A percentile compares a stretch with the other conserved stretches of the same genome.
Conservation (phyloP, 2,113 vertebrate genomes). For the Arvicanthis niloticus region DNA sequence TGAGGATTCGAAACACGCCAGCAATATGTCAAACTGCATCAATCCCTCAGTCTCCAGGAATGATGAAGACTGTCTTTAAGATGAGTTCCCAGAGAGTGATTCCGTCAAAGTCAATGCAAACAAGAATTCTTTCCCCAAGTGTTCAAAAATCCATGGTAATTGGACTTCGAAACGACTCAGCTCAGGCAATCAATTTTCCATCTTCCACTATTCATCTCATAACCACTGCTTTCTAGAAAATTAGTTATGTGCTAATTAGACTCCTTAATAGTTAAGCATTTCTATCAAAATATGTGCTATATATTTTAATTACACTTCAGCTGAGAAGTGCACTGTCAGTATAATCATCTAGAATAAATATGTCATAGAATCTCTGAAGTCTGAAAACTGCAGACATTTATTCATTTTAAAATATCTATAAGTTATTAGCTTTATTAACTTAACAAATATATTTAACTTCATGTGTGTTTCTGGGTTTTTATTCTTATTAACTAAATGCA, state of each 20-base stretch:
- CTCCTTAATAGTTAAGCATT: background rate
- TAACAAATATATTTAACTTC: background rate
- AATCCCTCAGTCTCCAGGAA: slow-evolving; percentile 32
- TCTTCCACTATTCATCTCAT: background rate
- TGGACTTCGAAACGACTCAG: slow-evolving; percentile 2
- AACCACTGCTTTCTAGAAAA: background rate
- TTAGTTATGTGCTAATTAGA: background rate
- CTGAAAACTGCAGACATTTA: background rate
- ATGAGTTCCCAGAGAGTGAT: background rate
- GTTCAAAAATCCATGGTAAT: slow-evolving; percentile 32
- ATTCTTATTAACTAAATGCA: background rate
- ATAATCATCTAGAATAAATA: background rate
- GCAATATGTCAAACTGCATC: slow-evolving; percentile 44
- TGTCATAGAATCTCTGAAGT: background rate
- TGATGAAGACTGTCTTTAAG: slow-evolving; percentile 28
- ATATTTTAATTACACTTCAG: background rate
- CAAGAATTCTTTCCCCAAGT: background rate
- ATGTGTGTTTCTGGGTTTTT: background rate
- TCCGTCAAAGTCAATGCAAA: slow-evolving; percentile 61
- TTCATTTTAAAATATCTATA: background rate
- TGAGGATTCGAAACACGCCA: slow-evolving; percentile 43
- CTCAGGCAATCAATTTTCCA: background rate
- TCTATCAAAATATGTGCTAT: background rate
- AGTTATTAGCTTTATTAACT: background rate
- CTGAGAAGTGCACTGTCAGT: background rate